A percentile compares a stretch with the other conserved stretches of the same genome.
phyloP scores from a whole-genome alignment of 2,113 vertebrate genomes.

The Rhea americana region DNA sequence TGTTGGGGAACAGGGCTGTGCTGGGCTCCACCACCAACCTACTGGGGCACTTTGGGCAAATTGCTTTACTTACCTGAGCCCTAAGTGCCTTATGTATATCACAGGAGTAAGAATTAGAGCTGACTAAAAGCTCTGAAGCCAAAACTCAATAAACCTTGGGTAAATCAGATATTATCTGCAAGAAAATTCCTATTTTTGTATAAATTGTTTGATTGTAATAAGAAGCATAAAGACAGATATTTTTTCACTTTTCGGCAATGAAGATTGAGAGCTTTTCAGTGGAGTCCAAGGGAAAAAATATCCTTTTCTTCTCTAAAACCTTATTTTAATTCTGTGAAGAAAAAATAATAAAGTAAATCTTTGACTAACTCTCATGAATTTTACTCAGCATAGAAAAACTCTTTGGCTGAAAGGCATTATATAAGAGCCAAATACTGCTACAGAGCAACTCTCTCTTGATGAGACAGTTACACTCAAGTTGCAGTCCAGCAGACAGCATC shows the following conservation, averaged over 20 bases:
- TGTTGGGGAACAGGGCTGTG: background rate
- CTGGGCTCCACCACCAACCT: background rate
- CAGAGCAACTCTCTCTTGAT: background rate
- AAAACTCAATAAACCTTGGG: background rate
- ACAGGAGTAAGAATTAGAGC: background rate
- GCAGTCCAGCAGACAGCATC: background rate
- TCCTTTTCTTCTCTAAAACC: background rate
- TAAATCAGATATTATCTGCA: slow-evolving; percentile 12
- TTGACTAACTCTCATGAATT: background rate
- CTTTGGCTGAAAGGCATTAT: background rate
- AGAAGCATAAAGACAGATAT: background rate
- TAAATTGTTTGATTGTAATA: slow-evolving; percentile 17
- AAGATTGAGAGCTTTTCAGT: background rate
- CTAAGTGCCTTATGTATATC: background rate
- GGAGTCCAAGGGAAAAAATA: background rate
- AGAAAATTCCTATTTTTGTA: slow-evolving; percentile 8
- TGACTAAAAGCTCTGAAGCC: background rate
- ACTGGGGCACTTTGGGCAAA: background rate
- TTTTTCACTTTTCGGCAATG: background rate
- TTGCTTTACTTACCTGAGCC: background rate
- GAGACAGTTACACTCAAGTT: background rate
- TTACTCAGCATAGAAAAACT: background rate
- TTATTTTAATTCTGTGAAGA: background rate
- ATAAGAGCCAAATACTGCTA: background rate
- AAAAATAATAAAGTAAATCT: background rate